A percentile compares a stretch with the other conserved stretches of the same genome.
phyloP scores from a whole-genome alignment of 2,888 invertebrate genomes.

The Tyria jacobaeae region DNA sequence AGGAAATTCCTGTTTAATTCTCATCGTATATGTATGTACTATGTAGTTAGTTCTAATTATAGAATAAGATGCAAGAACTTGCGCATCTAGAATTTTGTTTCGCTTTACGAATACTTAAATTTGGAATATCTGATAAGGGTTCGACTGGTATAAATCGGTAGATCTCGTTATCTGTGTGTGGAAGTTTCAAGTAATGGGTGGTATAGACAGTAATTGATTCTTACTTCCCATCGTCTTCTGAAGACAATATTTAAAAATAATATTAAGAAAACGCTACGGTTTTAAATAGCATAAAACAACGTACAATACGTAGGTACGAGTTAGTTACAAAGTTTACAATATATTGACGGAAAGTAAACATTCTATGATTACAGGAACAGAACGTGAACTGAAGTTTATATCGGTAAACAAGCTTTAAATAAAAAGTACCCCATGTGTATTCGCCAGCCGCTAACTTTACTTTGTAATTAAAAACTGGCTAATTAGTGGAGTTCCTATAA shows the following conservation, averaged over 20 bases:
- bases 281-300: no score
- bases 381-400: constrained; percentile 26
- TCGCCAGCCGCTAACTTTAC: constrained; percentile 17
- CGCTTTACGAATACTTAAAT: background rate
- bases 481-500: constrained; percentile 42
- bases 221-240: background rate
- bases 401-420: constrained; percentile 36
- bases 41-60: background rate
- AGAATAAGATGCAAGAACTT: background rate
- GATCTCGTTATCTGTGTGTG: background rate
- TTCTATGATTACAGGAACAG: constrained; percentile 11
- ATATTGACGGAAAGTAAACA: background rate
- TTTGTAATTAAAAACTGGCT: constrained; percentile 46
- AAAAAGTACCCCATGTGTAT: constrained; percentile 32
- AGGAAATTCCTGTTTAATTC: background rate
- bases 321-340: background rate
- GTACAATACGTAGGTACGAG: background rate
- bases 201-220: background rate
- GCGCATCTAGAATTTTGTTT: background rate
- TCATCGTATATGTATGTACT: background rate
- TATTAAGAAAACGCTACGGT: no score
- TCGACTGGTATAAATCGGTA: background rate
- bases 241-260: no score
- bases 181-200: background rate
- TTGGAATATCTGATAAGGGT: background rate